Base-by-base conservation (phyloP, 2,888 invertebrate species). In the Drosophila leonis region DNA sequence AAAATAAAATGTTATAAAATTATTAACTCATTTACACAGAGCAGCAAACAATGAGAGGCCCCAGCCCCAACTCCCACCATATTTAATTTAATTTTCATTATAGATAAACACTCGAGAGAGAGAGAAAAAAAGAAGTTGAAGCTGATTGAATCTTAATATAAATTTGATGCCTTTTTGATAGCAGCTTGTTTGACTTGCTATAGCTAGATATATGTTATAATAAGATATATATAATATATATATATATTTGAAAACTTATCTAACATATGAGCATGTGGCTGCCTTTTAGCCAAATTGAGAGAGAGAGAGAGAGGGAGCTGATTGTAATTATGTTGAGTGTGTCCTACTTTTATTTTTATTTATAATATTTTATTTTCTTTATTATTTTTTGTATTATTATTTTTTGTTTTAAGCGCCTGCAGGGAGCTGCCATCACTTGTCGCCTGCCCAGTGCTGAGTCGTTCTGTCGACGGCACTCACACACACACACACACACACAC, bases 341-440 rank as follows among this genome's bases (percentile, higher is more conserved):
- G 75, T 68, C 33, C 51, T 20, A 33, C 51, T 33, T 51, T 51
- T 48, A 48, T 27, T 46, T 27, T 13, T 46, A 46, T 51, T 51
- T 15, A 35, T 49, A 42, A 54, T 69, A 24, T 33, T 61, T 62
- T 59, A 51, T 31, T 48, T 37, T 63, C 15, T 44, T 56, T 31
- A 20, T 24, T 44, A 31, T n/a, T 29, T 9, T 27, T 41, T 29
- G 18, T 33, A 2, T 31, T 33, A 18, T 51, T 33, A 2, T 31
- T 33, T 33, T 51, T 33, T 7, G 54, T 12, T 39, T 24, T 15
- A 46, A 64, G 54, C 46, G 71, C 75, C 70, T 60, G 62, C 51
- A 70, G 75, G 65, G 60, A 64, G 54, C 63, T 65, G 77, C 46
- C 80, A 75, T 79, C 80, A 57, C 80, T 77, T 77, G 80, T 77